Conservation (phyloP, 2,113 vertebrate genomes). For the Sylvilagus bachmani region DNA sequence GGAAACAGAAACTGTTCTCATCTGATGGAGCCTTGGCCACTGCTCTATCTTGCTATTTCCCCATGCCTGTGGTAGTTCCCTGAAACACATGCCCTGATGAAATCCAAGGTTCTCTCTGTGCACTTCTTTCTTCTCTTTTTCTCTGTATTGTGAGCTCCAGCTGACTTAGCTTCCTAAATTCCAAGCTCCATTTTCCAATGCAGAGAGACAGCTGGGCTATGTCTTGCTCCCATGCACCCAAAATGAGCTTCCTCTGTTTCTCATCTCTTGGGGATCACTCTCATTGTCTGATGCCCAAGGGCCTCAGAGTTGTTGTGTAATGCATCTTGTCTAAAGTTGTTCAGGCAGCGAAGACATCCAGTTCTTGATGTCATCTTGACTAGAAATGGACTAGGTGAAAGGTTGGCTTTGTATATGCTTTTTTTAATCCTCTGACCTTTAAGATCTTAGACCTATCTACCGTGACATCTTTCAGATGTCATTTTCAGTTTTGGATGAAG, state of each 20-base stretch:
- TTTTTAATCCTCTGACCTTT: neutral
- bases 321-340: neutral
- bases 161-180: neutral
- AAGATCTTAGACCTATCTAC: neutral
- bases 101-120: neutral
- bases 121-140: neutral
- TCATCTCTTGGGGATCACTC: neutral
- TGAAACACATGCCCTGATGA: neutral
- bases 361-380: neutral
- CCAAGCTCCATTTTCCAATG: neutral
- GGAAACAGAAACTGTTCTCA: neutral
- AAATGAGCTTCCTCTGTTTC: neutral
- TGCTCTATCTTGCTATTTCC: neutral
- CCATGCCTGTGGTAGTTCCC: neutral
- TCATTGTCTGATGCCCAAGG: neutral
- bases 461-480: neutral
- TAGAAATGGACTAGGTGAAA: neutral
- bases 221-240: neutral
- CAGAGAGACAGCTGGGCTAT: neutral
- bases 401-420: neutral
- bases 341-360: neutral
- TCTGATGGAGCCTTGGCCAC: neutral
- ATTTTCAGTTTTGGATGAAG: neutral
- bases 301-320: neutral
- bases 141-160: neutral